Conservation (phyloP, 2,113 vertebrate genomes). For the Cryptoleucopteryx plumbea region DNA sequence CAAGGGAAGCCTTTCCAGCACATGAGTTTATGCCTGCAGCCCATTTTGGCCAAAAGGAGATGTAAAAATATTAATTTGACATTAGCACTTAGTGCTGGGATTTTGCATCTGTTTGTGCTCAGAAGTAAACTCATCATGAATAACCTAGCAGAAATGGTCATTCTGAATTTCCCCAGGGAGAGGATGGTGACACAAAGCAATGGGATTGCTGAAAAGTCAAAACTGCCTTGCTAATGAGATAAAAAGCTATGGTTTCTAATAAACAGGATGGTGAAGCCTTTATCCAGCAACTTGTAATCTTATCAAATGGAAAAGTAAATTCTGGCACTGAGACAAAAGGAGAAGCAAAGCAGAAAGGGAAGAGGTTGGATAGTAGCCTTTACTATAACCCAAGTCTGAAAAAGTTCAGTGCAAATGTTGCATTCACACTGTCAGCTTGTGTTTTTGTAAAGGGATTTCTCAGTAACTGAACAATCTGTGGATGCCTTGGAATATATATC, state of each 20-base stretch:
- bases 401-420: neutral
- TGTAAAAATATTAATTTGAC: neutral
- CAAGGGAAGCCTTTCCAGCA: neutral
- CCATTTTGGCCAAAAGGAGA: neutral
- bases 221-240: neutral
- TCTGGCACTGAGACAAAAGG: neutral
- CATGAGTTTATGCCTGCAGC: neutral
- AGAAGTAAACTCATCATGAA: neutral
- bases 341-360: neutral
- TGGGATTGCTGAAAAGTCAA: neutral
- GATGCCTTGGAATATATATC: neutral
- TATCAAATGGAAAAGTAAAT: neutral
- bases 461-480: neutral
- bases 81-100: neutral
- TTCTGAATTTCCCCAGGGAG: neutral
- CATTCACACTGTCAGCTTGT: neutral
- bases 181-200: neutral
- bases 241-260: neutral
- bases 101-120: neutral
- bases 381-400: neutral
- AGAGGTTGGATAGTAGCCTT: neutral
- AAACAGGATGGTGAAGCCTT: neutral
- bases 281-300: neutral
- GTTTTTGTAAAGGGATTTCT: constrained; percentile 13
- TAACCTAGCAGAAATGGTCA: neutral